Evolutionary conservation across 2,888 invertebrate species (phyloP), one percentile per base, ranked within the genome.

Genomic region (Cyclophora punctaria): DNA sequence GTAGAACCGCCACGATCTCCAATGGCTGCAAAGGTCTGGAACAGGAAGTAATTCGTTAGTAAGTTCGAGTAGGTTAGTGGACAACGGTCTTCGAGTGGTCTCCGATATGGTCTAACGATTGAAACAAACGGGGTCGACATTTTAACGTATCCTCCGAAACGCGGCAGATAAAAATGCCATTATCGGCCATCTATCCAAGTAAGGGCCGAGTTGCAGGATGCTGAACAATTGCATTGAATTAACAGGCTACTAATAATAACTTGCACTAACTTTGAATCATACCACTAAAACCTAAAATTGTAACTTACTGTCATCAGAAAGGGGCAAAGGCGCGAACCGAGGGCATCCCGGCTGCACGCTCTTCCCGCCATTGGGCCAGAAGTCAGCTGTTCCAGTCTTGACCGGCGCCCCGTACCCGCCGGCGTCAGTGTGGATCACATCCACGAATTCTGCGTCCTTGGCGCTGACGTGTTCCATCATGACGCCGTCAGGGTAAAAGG

Each of bases 341-440:
- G 91, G 91, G 56, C 91, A 91, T 0, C 91, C 91, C 0, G 91
- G 91, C 59, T 91, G 91, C n/a, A 86, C 67, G 48, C 90, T 85
- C 61, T 85, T 88, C 1, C 91, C 91, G 0, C 89, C 87, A 56
- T 91, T 91, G 0, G 91, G 91, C 91, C 91, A 91, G 72, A 91
- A 91, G 62, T 91, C 91, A 0, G 79, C 91, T 0, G 90, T 90
- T 0, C 91, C 92, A 0, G 91, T 90, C 7, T 78, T 71, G 1
- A 89, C 84, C 0, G 91, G 91, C 0, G 91, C 90, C 0, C 91
- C 92, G 53, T 91, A 91, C 0, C 87, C 80, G 35, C 91, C 91
- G 0, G 91, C 91, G 60, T 93, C 92, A 0, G 93, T 92, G 66
- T 94, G 94, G 52, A 94, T 93, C 3, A 93, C 89, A 70, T 93